Evolutionary conservation across 2,888 invertebrate genomes (phyloP).

Genomic region (Drosophila antonietae): DNA sequence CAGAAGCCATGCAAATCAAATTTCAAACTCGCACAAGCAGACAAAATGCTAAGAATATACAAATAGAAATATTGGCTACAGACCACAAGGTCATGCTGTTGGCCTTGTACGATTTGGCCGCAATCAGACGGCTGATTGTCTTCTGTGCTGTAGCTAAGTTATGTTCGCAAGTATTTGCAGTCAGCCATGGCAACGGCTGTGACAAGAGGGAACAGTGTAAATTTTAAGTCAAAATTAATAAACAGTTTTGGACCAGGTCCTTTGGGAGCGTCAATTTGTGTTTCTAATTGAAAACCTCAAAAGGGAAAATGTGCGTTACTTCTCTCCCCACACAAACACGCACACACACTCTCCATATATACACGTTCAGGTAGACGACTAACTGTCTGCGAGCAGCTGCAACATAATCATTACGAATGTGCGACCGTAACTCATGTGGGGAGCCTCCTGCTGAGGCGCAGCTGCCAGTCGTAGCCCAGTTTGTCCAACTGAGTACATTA

Average conservation of each 20-base stretch:
- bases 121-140: slow-evolving; percentile 32
- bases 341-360: not conserved
- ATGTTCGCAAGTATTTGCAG: slow-evolving; percentile 1
- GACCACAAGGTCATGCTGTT: slow-evolving; percentile 17
- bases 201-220: slow-evolving; percentile 21
- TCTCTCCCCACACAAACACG: not conserved
- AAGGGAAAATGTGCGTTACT: slow-evolving; percentile 13
- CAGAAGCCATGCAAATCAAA: slow-evolving; percentile 26
- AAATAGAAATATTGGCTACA: slow-evolving; percentile 5
- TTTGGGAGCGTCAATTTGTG: slow-evolving; percentile 3
- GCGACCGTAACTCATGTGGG: slow-evolving; percentile 51
- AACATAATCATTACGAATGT: slow-evolving; percentile 71
- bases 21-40: slow-evolving; percentile 5
- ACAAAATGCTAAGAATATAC: not conserved
- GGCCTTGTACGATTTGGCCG: slow-evolving; percentile 26
- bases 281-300: slow-evolving; percentile 29
- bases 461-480: slow-evolving; percentile 11
- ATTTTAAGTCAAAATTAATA: slow-evolving; percentile 48
- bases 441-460: slow-evolving; percentile 9
- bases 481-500: slow-evolving; percentile 39
- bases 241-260: slow-evolving; percentile 24
- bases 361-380: slow-evolving; percentile 7
- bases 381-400: slow-evolving; percentile 40
- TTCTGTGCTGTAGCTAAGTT: slow-evolving; percentile 8
- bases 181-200: slow-evolving; percentile 19